Base-by-base conservation (phyloP, 2,113 vertebrate genomes). In the Colossoma macropomum region DNA sequence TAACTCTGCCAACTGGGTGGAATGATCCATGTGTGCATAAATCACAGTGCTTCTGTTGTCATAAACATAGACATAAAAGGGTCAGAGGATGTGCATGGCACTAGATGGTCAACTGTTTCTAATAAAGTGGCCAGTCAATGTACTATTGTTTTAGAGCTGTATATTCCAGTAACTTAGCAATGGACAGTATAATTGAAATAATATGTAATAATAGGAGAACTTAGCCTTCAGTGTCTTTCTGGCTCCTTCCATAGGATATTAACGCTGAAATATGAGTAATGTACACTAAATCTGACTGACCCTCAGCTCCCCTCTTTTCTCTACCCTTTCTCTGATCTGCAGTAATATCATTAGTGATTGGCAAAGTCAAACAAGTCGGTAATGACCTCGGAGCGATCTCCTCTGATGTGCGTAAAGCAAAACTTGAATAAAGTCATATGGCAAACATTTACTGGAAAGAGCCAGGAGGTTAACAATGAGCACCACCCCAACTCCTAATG, bases 361-460 rank as follows among this genome's bases (percentile, higher is more conserved):
- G 68, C 38, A 45, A 6, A 71, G 21, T 41, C 34, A 79, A 56
- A 59, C 50, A 79, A 32, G 28, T 21, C 27, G 12, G 21, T 59
- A 70, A 79, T 27, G 50, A 38, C 77, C 48, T 34, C 34, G 19
- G 45, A n/a, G 2, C 34, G 50, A 70, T 41, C 23, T 41, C 21
- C 50, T 59, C 19, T 56, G 16, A 25, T 69, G 45, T 38, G 23
- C 21, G 5, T 17, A 27, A 70, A 52, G 63, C 6, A 66, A 78
- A 25, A n/a, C 34, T 19, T 70, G 77, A 70, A 78, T 65, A 52
- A 78, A 50, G 41, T n/a, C 59, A 65, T 45, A 77, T 76, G 62
- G 76, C 25, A 79, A 59, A 54, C 66, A 59, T 59, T 71, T 68
- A 80, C 30, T 80, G 48, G 66, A 71, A 56, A 59, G 52, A 80